Conservation (phyloP, 2,888 invertebrate species). For the Apodemia mormo region DNA sequence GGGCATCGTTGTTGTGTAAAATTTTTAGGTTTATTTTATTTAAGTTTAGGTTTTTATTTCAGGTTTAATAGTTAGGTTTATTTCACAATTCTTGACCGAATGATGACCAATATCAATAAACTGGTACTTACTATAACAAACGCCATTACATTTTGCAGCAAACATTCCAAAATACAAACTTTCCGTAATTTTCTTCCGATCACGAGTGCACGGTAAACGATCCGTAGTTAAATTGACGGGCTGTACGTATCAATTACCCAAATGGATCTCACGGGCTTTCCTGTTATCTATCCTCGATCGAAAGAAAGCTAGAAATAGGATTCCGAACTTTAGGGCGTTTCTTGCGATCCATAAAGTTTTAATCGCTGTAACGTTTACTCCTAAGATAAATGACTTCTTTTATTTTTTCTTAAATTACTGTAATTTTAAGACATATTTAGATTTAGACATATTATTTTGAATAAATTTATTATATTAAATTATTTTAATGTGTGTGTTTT, state of each 20-base stretch:
- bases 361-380: constrained; percentile 7
- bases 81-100: not conserved
- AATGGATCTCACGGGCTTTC: constrained; percentile 54
- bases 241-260: constrained; percentile 65
- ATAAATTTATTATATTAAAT: no score
- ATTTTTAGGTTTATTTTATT: no score
- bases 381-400: constrained; percentile 1
- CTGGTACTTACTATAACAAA: constrained; percentile 1
- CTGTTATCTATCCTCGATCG: constrained; percentile 31
- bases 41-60: no score
- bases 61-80: no score
- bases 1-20: no score
- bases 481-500: no score
- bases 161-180: not conserved
- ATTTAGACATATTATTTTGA: no score
- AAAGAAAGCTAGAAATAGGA: constrained; percentile 35
- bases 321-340: constrained; percentile 3
- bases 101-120: not conserved
- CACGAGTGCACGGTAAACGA: constrained; percentile 44
- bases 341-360: constrained; percentile 18
- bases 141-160: constrained; percentile 12
- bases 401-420: not conserved
- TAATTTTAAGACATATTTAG: not conserved
- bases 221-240: constrained; percentile 50
- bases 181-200: constrained; percentile 29